Percentiles rank a stretch among this genome's conserved stretches.
Evolutionary conservation across 2,113 vertebrate species (phyloP).

Genomic region (Rhagologus leucostigma): DNA sequence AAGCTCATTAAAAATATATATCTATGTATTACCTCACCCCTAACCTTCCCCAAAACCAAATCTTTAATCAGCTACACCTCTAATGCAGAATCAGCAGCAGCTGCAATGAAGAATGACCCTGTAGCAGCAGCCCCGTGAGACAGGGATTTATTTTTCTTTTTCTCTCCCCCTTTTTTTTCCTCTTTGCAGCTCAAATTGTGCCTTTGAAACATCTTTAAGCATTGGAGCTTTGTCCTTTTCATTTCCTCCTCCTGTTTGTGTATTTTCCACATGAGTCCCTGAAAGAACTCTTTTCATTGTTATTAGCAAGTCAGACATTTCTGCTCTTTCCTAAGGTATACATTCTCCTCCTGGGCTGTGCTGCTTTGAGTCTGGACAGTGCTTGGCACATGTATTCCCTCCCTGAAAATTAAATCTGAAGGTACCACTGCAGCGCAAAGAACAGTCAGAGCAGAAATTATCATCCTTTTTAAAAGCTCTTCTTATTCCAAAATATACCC

Average conservation of each 20-base stretch:
- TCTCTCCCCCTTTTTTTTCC: no score
- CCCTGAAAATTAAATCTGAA: neutral
- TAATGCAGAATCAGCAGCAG: constrained; percentile 60
- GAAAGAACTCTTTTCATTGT: constrained; percentile 26
- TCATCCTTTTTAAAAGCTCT: neutral
- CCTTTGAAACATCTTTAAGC: constrained; percentile 36
- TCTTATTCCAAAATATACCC: neutral
- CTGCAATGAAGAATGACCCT: constrained; percentile 59
- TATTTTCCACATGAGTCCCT: neutral
- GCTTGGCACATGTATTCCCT: neutral
- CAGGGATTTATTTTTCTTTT: neutral
- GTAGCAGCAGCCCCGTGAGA: neutral
- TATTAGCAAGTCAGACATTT: constrained; percentile 14
- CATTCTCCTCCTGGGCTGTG: neutral
- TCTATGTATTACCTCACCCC: constrained; percentile 5
- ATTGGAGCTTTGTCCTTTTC: neutral
- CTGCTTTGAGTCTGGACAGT: neutral
- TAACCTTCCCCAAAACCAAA: constrained; percentile 40
- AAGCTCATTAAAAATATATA: constrained; percentile 43
- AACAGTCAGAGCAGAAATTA: neutral
- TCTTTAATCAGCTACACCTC: constrained; percentile 61
- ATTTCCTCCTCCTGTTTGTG: neutral
- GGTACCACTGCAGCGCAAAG: neutral
- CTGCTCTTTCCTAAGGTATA: neutral
- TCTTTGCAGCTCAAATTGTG: neutral